A percentile compares a stretch with the other conserved stretches of the same genome.
Evolutionary conservation across 2,113 vertebrate genomes (phyloP).

Genomic region (Dascyllus trimaculatus): DNA sequence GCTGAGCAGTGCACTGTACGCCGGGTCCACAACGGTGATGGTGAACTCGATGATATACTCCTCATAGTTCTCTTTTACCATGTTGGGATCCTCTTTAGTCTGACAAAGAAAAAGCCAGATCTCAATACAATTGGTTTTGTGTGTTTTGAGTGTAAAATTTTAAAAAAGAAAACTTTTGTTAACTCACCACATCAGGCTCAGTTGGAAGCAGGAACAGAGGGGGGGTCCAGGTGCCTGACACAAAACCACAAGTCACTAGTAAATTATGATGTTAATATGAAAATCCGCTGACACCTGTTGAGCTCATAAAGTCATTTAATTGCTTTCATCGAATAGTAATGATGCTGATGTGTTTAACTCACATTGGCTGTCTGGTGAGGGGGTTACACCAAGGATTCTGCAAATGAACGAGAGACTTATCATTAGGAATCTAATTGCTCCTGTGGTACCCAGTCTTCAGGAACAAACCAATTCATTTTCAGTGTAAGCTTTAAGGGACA

Average conservation of each 20-base stretch:
- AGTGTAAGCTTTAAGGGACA: background rate
- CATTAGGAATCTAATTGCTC: background rate
- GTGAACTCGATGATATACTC: conserved; percentile 92
- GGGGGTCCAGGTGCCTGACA: conserved; percentile 73
- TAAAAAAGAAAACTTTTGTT: background rate
- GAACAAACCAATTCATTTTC: background rate
- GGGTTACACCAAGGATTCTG: conserved; percentile 50
- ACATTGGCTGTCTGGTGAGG: conserved; percentile 65
- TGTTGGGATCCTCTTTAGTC: conserved; percentile 73
- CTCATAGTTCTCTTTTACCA: conserved; percentile 78
- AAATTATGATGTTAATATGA: background rate
- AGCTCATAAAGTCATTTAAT: background rate
- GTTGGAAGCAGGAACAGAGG: conserved; percentile 58
- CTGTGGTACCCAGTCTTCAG: background rate
- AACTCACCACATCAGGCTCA: conserved; percentile 40
- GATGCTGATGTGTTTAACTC: conserved; percentile 44
- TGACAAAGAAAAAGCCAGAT: conserved; percentile 24
- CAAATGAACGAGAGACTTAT: conserved; percentile 8
- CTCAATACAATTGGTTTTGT: background rate
- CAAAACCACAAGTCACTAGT: conserved; percentile 5
- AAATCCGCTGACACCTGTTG: background rate
- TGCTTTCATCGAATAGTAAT: conserved; percentile 8
- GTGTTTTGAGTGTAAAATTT: background rate
- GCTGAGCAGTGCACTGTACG: conserved; percentile 82
- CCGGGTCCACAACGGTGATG: conserved; percentile 87